Evolutionary conservation across 2,797 vertebrate species (phyloP).

Genomic region (Varecia variegata): DNA sequence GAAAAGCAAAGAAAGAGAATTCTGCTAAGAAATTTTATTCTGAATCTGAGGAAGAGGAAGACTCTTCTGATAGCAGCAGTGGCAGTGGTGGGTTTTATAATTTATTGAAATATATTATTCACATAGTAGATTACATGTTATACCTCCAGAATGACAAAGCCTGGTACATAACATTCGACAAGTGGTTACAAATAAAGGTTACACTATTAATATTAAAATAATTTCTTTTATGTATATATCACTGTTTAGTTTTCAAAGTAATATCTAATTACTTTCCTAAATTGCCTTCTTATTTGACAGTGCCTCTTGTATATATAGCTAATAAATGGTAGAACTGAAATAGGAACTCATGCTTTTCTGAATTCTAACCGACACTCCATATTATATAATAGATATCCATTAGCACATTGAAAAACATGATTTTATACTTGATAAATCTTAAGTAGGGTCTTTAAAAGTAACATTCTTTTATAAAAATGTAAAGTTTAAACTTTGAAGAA

Average conservation of each 20-base stretch:
- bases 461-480: neutral
- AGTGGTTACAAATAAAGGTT: neutral
- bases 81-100: conserved; percentile 83
- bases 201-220: neutral
- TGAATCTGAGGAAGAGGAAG: conserved; percentile 89
- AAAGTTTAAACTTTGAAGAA: neutral
- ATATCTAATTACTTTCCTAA: neutral
- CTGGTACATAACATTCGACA: neutral
- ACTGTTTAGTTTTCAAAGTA: neutral
- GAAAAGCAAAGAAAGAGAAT: conserved; percentile 88
- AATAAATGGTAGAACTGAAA: neutral
- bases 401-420: neutral
- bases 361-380: neutral
- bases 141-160: neutral
- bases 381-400: neutral
- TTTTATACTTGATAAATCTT: conserved; percentile 24
- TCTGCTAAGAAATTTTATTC: conserved; percentile 94
- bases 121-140: neutral
- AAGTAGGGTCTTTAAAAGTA: neutral
- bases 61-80: conserved; percentile 84
- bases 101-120: neutral
- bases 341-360: neutral
- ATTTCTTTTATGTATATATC: neutral
- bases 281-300: neutral
- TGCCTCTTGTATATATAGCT: neutral